Evolutionary conservation across 2,888 invertebrate genomes (phyloP).

Genomic region (Cataglyphis altisquamis): DNA sequence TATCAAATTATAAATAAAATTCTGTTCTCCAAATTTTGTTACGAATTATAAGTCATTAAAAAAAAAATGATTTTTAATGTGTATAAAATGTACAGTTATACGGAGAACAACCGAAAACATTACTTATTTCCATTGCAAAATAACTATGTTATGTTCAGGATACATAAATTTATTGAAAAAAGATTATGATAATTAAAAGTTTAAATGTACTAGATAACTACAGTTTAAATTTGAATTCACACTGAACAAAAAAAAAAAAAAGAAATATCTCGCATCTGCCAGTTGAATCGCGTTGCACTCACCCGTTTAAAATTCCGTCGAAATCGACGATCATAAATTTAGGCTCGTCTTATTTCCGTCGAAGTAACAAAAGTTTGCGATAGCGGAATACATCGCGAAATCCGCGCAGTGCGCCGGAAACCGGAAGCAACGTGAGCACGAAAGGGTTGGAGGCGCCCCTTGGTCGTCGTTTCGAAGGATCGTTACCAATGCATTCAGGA

Average conservation of each 20-base stretch:
- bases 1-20: not conserved
- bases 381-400: slow-evolving; percentile 50
- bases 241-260: not conserved
- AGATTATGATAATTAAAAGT: not conserved
- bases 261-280: not conserved
- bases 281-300: not conserved
- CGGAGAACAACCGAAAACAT: not conserved
- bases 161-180: not conserved
- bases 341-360: slow-evolving; percentile 48
- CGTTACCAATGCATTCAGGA: slow-evolving; percentile 67
- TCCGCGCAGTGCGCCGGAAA: slow-evolving; percentile 59
- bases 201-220: not conserved
- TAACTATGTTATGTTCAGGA: not conserved
- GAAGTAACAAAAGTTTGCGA: slow-evolving; percentile 54
- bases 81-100: not conserved
- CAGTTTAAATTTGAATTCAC: no score
- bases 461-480: slow-evolving; percentile 58
- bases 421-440: slow-evolving; percentile 53
- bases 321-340: slow-evolving; percentile 23
- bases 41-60: not conserved
- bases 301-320: not conserved
- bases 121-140: not conserved
- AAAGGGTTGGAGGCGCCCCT: slow-evolving; percentile 31
- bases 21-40: not conserved
- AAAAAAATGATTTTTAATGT: not conserved